Percentiles rank a stretch among this genome's conserved stretches.
phyloP scores from a whole-genome alignment of 2,113 vertebrate species.

The Myocastor coypus region DNA sequence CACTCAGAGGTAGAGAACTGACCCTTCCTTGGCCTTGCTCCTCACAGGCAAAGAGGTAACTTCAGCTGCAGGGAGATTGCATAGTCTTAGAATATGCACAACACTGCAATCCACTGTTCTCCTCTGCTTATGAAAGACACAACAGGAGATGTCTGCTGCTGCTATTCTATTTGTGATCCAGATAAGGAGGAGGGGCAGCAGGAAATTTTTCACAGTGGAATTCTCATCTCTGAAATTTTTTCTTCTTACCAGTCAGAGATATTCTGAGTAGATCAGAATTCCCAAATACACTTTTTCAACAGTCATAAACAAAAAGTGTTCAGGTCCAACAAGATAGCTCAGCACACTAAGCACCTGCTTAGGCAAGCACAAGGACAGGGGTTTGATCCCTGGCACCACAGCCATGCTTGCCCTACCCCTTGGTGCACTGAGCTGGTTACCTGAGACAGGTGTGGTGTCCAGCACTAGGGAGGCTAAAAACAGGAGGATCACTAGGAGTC shows the following conservation, averaged over 20 bases:
- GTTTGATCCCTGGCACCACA: too few species aligned
- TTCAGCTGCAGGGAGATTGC: neutral
- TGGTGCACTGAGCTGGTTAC: too few species aligned
- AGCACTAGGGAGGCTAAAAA: too few species aligned
- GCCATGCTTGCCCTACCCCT: too few species aligned
- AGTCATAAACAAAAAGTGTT: neutral
- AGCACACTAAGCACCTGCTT: too few species aligned
- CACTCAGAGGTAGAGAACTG: neutral
- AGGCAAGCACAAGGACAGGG: too few species aligned
- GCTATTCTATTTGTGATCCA: neutral
- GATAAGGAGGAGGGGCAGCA: neutral
- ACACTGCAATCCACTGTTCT: fast-evolving
- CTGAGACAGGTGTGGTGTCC: too few species aligned
- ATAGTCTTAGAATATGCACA: neutral
- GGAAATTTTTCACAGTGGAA: neutral
- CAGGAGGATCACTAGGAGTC: too few species aligned
- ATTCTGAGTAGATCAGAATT: neutral
- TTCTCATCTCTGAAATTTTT: neutral
- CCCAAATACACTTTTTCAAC: neutral
- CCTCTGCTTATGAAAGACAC: neutral
- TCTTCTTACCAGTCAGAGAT: neutral
- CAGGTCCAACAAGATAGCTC: too few species aligned
- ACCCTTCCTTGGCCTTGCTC: neutral
- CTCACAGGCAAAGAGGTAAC: neutral
- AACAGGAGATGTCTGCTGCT: neutral